phyloP scores from a whole-genome alignment of 2,797 vertebrate species.

The Austrolebias charrua region DNA sequence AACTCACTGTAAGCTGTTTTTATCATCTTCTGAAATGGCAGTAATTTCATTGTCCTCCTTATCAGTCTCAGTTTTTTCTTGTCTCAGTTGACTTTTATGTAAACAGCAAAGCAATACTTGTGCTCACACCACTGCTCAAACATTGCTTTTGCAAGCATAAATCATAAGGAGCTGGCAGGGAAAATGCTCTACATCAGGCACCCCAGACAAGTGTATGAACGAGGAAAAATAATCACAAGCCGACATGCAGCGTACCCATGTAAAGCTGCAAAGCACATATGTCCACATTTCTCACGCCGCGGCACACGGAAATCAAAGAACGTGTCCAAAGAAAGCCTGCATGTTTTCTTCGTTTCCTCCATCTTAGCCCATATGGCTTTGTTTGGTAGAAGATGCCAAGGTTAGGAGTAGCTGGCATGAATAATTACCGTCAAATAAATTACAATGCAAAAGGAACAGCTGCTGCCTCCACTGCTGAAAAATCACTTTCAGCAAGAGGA shows the following conservation, averaged over 20 bases:
- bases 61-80: conserved; percentile 21
- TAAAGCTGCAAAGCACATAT: conserved; percentile 61
- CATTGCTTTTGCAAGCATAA: conserved; percentile 62
- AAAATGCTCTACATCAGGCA: conserved; percentile 58
- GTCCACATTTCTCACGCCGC: conserved; percentile 61
- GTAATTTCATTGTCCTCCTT: conserved; percentile 37
- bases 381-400: conserved; percentile 63
- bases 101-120: conserved; percentile 43
- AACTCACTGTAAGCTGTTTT: conserved; percentile 23
- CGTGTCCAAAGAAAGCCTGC: conserved; percentile 51
- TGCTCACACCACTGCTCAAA: conserved; percentile 46
- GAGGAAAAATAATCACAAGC: conserved; percentile 57
- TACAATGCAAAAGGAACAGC: conserved; percentile 74
- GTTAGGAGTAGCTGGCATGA: conserved; percentile 70
- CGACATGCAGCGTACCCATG: conserved; percentile 38
- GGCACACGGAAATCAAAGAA: conserved; percentile 67
- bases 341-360: conserved; percentile 45
- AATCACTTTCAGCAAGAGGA: conserved; percentile 61
- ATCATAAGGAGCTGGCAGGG: conserved; percentile 49
- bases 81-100: conserved; percentile 24
- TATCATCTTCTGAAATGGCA: conserved; percentile 12
- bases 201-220: conserved; percentile 35
- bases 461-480: conserved; percentile 73
- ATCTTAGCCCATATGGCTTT: conserved; percentile 69
- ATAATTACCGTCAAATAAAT: conserved; percentile 76